phyloP scores from a whole-genome alignment of 2,797 vertebrate genomes.

The Acanthurus lineatus region DNA sequence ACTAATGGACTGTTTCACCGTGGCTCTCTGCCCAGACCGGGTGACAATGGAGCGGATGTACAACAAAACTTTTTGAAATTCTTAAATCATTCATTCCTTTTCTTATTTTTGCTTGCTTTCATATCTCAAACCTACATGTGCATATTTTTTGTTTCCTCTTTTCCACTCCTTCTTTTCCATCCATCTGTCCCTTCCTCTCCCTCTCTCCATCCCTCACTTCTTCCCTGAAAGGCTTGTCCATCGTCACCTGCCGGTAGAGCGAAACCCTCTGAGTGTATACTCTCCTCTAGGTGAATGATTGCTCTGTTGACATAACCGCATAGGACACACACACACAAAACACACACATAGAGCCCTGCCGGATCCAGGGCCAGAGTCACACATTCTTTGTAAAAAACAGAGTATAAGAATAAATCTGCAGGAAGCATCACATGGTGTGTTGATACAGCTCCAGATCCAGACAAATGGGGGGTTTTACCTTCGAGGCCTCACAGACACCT shows the following conservation, averaged over 20 bases:
- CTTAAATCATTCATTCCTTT: conserved; percentile 13
- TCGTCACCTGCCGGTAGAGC: conserved; percentile 77
- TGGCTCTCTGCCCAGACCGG: conserved; percentile 63
- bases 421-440: conserved; percentile 72
- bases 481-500: conserved; percentile 69
- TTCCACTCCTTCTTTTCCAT: conserved; percentile 67
- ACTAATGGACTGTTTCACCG: conserved; percentile 50
- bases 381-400: conserved; percentile 65
- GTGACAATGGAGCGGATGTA: conserved; percentile 58
- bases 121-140: neutral
- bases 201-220: conserved; percentile 53
- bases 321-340: conserved; percentile 67
- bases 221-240: conserved; percentile 77
- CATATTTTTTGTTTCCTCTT: conserved; percentile 38
- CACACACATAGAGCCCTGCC: conserved; percentile 33
- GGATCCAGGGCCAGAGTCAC: conserved; percentile 70
- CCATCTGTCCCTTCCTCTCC: conserved; percentile 33
- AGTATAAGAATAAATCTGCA: conserved; percentile 77
- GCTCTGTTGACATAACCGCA: conserved; percentile 80
- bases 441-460: conserved; percentile 69
- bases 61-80: conserved; percentile 24
- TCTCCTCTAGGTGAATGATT: conserved; percentile 78
- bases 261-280: conserved; percentile 79
- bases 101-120: neutral
- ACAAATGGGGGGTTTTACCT: conserved; percentile 58